Evolutionary conservation across 1,140 invertebrate genomes (phyloP).

Genomic region (Ceratina australensis): DNA sequence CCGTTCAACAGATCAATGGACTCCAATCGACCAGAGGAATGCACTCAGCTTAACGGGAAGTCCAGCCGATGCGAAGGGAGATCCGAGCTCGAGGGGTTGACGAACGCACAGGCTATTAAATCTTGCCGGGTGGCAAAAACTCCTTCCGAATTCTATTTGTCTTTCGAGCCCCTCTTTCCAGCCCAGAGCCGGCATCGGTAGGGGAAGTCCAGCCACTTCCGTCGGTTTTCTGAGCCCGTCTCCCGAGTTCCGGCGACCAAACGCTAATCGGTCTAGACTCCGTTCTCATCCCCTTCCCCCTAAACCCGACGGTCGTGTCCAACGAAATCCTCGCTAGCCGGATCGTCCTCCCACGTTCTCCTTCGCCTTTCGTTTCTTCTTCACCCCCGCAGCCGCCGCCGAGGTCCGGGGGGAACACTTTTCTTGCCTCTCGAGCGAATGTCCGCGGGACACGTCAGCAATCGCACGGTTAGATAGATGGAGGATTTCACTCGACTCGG

Average conservation of each 20-base stretch:
- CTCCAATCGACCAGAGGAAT: conserved; percentile 9
- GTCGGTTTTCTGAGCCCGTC: conserved; percentile 62
- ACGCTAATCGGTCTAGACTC: conserved; percentile 73
- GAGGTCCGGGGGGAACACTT: conserved; percentile 27
- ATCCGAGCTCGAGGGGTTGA: conserved; percentile 13
- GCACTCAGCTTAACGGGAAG: conserved; percentile 1
- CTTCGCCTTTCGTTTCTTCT: conserved; percentile 21
- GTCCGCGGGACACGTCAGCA: conserved; percentile 55
- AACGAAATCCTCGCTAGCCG: conserved; percentile 43
- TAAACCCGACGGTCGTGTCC: conserved; percentile 31
- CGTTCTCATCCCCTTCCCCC: conserved; percentile 37
- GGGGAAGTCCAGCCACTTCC: conserved; percentile 67
- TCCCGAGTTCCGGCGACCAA: conserved; percentile 68
- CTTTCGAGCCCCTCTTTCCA: conserved; percentile 65
- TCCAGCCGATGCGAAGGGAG: neutral
- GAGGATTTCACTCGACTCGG: conserved; percentile 39
- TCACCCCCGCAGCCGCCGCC: neutral
- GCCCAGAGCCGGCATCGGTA: conserved; percentile 44
- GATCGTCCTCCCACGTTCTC: conserved; percentile 3
- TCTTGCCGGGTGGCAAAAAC: conserved; percentile 67
- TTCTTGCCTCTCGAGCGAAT: conserved; percentile 52
- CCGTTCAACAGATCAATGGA: neutral
- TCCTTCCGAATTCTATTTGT: conserved; percentile 74
- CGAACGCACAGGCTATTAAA: conserved; percentile 68
- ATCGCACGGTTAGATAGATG: conserved; percentile 50